Percentiles rank a stretch among this genome's conserved stretches.
Evolutionary conservation across 2,113 vertebrate species (phyloP).

Genomic region (Chroicocephalus ridibundus): DNA sequence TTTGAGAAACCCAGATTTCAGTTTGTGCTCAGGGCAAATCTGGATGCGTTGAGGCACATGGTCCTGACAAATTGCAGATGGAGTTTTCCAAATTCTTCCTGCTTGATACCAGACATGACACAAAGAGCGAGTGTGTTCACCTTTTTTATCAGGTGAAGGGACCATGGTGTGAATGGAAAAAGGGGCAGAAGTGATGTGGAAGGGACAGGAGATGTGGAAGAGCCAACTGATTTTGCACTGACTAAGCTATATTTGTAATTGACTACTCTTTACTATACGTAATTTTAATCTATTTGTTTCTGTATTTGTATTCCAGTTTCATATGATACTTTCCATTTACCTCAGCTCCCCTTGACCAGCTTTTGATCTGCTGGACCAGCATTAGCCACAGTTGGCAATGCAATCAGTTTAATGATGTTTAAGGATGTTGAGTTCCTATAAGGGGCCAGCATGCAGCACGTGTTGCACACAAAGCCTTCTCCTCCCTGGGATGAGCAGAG

Average conservation of each 20-base stretch:
- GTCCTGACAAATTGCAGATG: not conserved
- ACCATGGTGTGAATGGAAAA: not conserved
- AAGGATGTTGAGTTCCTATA: not conserved
- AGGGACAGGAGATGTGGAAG: not conserved
- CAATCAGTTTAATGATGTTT: not conserved
- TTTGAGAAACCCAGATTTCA: not conserved
- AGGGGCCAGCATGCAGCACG: not conserved
- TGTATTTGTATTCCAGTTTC: not conserved
- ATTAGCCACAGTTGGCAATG: not conserved
- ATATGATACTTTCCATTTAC: not conserved
- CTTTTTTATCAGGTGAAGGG: not conserved
- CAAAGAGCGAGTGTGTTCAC: not conserved
- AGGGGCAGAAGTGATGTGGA: not conserved
- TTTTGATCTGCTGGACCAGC: not conserved
- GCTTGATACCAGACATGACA: not conserved
- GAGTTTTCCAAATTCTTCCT: not conserved
- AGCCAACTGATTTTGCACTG: not conserved
- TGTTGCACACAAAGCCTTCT: not conserved
- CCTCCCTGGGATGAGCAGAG: not conserved
- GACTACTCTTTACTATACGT: not conserved
- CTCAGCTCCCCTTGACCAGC: not conserved
- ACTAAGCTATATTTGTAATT: not conserved
- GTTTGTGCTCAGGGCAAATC: not conserved
- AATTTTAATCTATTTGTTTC: not conserved
- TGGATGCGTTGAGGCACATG: not conserved